Base-by-base conservation (phyloP, 2,113 vertebrate species). In the Lepidothrix coronata region DNA sequence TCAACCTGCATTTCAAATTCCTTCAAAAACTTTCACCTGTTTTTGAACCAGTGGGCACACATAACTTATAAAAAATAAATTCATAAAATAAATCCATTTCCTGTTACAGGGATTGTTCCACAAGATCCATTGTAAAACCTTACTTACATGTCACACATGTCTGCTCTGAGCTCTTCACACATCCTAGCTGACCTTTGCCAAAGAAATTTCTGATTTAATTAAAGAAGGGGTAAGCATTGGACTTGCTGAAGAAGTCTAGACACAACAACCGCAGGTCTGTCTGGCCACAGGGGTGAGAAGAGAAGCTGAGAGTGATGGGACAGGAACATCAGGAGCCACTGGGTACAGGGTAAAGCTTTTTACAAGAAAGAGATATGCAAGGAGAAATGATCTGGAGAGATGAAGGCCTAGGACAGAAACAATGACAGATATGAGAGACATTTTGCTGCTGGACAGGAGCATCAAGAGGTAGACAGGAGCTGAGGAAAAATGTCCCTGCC, bases 231-330 rank as follows among this genome's bases (percentile, higher is more conserved):
- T 16, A 44, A 70, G 37, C 12, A 10, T 6, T 51, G 44, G 58
- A 43, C 52, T 79, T 72, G 44, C 13, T 79, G 48, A 75, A 58
- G 31, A 62, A 54, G 12, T 59, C 6, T 67, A 83, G 30, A 21
- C 8, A 33, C 14, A 75, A 8, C 1, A 3, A 31, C 25, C 63
- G 12, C 0, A 0, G 11, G 30, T 15, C 9, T 43, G 6, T 44
- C 49, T 80, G 44, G 7, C 8, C 49, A 67, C 8, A 46, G 24
- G 22, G 4, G 6, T 48, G n/a, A 43, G 37, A 86, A 23, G 8
- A 68, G n/a, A 81, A 82, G 21, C 15, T 88, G 57, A 68, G 58
- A 82, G 0, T 1, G 6, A 5, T 44, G 10, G 31, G 19, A 17
- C 9, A 85, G 12, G 11, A 84, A 59, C 27, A 43, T 6, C 16